These are phyloP conservation scores for Mormyrus iriodes DNA, from an alignment of 2,113 vertebrate species.

Conservation along the genomic window DNA sequence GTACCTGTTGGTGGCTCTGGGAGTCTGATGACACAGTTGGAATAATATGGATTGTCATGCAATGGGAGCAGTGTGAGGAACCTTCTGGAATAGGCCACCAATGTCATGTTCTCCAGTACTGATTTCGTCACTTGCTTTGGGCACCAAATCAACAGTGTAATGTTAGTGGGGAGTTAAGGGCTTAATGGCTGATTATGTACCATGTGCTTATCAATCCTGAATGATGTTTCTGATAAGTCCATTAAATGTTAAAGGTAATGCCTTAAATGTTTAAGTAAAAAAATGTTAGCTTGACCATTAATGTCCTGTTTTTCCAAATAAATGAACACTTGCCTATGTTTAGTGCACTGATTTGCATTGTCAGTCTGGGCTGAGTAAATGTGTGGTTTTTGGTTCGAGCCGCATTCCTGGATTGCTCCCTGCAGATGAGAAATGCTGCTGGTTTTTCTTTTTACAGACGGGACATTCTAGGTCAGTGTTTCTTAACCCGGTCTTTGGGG, in stretches of 20 bases:
- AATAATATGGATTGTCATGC: not conserved
- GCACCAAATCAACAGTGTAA: not conserved
- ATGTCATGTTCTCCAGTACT: not conserved
- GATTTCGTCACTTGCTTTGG: not conserved
- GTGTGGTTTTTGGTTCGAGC: not conserved
- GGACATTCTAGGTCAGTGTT: not conserved
- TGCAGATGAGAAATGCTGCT: not conserved
- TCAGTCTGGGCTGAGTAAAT: not conserved
- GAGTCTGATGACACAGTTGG: not conserved
- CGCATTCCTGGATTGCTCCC: not conserved
- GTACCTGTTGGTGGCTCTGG: conserved; percentile 8
- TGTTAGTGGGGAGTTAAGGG: not conserved
- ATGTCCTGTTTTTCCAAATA: not conserved
- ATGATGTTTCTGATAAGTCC: not conserved
- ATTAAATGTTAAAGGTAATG: not conserved
- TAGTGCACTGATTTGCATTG: not conserved
- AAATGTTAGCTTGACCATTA: not conserved
- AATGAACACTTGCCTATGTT: not conserved
- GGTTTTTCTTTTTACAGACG: not conserved
- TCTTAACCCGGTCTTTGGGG: not conserved
- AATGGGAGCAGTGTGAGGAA: not conserved
- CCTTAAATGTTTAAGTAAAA: not conserved
- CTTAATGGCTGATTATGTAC: not conserved
- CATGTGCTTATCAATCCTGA: not conserved
- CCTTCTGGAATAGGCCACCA: not conserved